Evolutionary conservation across 2,888 invertebrate genomes (phyloP), one percentile per base, ranked within the genome.

Genomic region (Julus scanicus): DNA sequence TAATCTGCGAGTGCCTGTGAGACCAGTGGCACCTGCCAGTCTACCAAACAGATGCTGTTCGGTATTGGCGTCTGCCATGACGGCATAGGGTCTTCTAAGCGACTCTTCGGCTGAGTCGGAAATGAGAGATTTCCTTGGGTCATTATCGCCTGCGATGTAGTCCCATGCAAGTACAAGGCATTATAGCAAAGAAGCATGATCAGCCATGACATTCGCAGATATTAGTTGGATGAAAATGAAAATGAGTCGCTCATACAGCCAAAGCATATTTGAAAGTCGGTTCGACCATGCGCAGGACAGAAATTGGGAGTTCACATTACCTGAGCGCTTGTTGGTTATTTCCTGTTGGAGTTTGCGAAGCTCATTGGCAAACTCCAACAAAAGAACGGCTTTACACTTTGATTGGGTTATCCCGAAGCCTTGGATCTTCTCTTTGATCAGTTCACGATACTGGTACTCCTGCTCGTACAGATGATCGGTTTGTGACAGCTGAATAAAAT

Each of bases 291-390:
- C 86, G 29, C 44, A 49, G 86, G 44, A 86, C 37, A 39, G 86
- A 86, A 86, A n/a, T 48, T 13, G 29, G 3, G 29, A 44, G 44
- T 49, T 44, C 85, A 85, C 49, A 6, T 88, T 88, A 89, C 89
- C 89, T 39, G 89, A 49, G 57, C 88, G 89, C 85, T 89, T 89
- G 48, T 80, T 90, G 40, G 90, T 89, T 37, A 98, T 94, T 91
- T 98, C 96, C 89, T 98, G 98, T 90, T 97, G 95, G 90, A 98
- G 93, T 89, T 95, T 95, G 88, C 96, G 95, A 91, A 99, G 94
- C 91, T 98, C 98, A 86, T 96, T 94, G 0, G 97, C 96, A 80
- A 99, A 93, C 91, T 98, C 97, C 37, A 97, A 94, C 0, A 98
- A 93, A 17, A 98, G 92, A 0, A 96, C 95, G 8, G 97, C 97